Percentiles rank a stretch among this genome's conserved stretches.
Evolutionary conservation across 1,140 invertebrate genomes (phyloP).

Genomic region (Eupristina koningsbergeri): DNA sequence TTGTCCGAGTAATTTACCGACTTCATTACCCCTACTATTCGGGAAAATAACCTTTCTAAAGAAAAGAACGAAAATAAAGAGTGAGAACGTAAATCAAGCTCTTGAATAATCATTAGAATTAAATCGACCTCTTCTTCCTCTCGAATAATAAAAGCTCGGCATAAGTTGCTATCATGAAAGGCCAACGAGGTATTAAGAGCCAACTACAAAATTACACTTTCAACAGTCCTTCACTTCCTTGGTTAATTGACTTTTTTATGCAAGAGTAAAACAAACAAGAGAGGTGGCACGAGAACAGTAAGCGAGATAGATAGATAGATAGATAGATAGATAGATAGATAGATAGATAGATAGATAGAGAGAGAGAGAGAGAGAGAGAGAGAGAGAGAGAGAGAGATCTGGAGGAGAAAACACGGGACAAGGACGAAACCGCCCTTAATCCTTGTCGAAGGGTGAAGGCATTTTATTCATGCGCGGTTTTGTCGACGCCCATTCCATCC

Average conservation of each 20-base stretch:
- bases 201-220: slow-evolving; percentile 32
- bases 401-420: slow-evolving; percentile 17
- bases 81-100: neutral
- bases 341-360: too few species aligned
- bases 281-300: too few species aligned
- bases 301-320: slow-evolving; percentile 11
- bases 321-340: too few species aligned
- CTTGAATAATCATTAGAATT: slow-evolving; percentile 21
- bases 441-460: slow-evolving; percentile 13
- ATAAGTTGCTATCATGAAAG: slow-evolving; percentile 1
- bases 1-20: neutral
- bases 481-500: slow-evolving; percentile 32
- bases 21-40: too few species aligned
- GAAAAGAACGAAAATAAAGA: neutral
- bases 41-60: too few species aligned
- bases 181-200: slow-evolving; percentile 18
- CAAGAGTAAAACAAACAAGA: slow-evolving; percentile 1
- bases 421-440: slow-evolving; percentile 48
- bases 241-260: slow-evolving; percentile 46
- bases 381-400: slow-evolving; percentile 43
- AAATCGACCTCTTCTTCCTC: neutral
- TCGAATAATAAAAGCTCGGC: slow-evolving; percentile 28
- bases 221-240: slow-evolving; percentile 14
- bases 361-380: too few species aligned
- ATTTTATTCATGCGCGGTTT: slow-evolving; percentile 54